Evolutionary conservation across 2,888 invertebrate species (phyloP).

Genomic region (Pterostichus madidus): DNA sequence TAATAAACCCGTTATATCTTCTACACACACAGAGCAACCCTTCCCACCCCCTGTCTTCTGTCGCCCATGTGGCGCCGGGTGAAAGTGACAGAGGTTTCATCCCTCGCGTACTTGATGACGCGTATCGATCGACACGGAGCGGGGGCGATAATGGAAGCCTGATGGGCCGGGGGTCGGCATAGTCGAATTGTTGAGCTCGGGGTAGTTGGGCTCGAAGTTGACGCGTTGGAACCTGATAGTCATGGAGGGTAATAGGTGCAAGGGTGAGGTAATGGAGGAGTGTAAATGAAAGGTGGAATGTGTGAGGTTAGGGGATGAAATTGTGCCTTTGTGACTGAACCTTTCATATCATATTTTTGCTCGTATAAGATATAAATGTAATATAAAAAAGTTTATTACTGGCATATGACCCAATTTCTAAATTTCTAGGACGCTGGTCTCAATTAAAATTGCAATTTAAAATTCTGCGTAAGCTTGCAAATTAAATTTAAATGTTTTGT

Average conservation of each 20-base stretch:
- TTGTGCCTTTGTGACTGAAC: too few relatives aligned
- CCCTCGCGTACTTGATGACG: constrained; percentile 24
- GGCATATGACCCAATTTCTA: too few relatives aligned
- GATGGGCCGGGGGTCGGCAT: not conserved
- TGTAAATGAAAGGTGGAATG: too few relatives aligned
- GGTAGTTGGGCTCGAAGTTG: too few relatives aligned
- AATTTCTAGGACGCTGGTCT: too few relatives aligned
- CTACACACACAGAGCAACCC: not conserved
- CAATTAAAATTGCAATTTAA: too few relatives aligned
- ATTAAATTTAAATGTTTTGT: too few relatives aligned
- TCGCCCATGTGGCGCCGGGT: constrained; percentile 25
- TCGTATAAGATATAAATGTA: too few relatives aligned
- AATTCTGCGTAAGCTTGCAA: too few relatives aligned
- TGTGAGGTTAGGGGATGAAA: too few relatives aligned
- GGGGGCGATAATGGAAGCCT: not conserved
- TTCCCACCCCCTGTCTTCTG: not conserved
- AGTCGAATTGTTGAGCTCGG: not conserved
- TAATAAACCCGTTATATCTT: constrained; percentile 17
- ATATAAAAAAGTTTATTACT: too few relatives aligned
- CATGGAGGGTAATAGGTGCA: not conserved
- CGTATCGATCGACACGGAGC: not conserved
- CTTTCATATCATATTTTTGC: too few relatives aligned
- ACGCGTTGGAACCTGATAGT: not conserved
- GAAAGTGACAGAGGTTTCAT: constrained; percentile 39
- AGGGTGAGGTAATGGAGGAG: not conserved